phyloP scores from a whole-genome alignment of 64 coral and sea anemone genomes.

The Stichodactyla mertensii region DNA sequence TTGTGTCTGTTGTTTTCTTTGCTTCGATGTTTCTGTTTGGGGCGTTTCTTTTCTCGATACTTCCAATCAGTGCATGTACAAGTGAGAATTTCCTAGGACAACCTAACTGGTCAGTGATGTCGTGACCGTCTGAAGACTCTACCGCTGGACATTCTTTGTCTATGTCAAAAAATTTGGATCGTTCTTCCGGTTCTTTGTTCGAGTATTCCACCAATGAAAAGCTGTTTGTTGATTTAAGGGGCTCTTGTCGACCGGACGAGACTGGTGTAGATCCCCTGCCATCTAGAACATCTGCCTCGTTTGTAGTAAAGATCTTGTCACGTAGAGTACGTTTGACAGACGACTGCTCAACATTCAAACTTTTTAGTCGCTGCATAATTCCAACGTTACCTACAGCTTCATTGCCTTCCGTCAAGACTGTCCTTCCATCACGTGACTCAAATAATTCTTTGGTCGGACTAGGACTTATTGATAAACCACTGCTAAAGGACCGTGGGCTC shows the following conservation, averaged over 20 bases:
- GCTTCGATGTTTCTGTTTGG: neutral
- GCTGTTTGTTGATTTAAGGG: neutral
- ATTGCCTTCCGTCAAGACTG: neutral
- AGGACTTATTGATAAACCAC: slow-evolving; percentile 29
- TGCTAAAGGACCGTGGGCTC: slow-evolving; percentile 21
- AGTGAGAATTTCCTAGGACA: slow-evolving; percentile 40
- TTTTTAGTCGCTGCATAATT: slow-evolving; percentile 44
- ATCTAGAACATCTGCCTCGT: neutral
- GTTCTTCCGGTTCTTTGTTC: slow-evolving; percentile 7
- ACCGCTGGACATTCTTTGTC: slow-evolving; percentile 8
- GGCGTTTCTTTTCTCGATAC: slow-evolving; percentile 46
- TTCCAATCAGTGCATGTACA: slow-evolving; percentile 45
- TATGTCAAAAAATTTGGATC: slow-evolving; percentile 55
- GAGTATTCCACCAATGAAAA: neutral
- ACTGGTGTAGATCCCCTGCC: neutral
- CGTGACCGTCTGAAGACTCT: slow-evolving; percentile 12
- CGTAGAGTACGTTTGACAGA: slow-evolving; percentile 25
- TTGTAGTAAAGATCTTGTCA: slow-evolving; percentile 36
- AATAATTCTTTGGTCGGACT: slow-evolving; percentile 35
- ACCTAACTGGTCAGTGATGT: neutral
- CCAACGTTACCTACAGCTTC: slow-evolving; percentile 1
- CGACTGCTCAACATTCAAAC: slow-evolving; percentile 50
- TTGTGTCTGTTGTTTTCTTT: neutral
- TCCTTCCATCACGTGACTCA: slow-evolving; percentile 20
- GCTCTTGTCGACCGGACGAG: neutral